Evolutionary conservation across 2,888 invertebrate species (phyloP).

Genomic region (Troilus luridus): DNA sequence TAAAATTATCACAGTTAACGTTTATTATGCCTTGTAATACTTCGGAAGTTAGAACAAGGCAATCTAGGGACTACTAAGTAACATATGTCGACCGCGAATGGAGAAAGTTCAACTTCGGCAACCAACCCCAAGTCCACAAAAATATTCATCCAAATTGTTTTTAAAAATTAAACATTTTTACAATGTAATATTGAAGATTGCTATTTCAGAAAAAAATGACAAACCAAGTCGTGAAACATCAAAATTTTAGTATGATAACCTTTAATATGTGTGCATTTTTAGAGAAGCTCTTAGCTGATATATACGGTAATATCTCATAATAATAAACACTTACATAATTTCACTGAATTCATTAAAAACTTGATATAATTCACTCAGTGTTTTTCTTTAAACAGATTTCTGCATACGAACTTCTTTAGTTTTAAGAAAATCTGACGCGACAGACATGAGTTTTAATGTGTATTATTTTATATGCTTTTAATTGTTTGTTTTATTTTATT

Average conservation of each 20-base stretch:
- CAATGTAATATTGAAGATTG: background rate
- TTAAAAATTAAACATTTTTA: background rate
- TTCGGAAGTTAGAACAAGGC: background rate
- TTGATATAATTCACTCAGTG: background rate
- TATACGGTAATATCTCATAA: background rate
- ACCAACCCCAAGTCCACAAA: background rate
- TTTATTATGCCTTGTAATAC: background rate
- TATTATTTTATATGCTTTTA: background rate
- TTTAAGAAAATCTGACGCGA: background rate
- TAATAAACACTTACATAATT: background rate
- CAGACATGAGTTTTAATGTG: background rate
- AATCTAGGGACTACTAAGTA: background rate
- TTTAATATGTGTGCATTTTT: background rate
- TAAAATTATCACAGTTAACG: background rate
- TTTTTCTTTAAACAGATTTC: background rate
- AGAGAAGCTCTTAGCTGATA: background rate
- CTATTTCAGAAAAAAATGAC: background rate
- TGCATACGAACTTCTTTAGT: background rate
- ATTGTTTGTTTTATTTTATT: background rate
- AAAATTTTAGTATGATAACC: background rate
- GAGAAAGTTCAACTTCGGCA: background rate
- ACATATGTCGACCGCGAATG: background rate
- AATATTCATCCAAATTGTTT: background rate
- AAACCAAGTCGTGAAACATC: background rate
- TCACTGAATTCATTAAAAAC: background rate